Conservation (phyloP, 2,888 invertebrate species). For the Nomada fabriciana region DNA sequence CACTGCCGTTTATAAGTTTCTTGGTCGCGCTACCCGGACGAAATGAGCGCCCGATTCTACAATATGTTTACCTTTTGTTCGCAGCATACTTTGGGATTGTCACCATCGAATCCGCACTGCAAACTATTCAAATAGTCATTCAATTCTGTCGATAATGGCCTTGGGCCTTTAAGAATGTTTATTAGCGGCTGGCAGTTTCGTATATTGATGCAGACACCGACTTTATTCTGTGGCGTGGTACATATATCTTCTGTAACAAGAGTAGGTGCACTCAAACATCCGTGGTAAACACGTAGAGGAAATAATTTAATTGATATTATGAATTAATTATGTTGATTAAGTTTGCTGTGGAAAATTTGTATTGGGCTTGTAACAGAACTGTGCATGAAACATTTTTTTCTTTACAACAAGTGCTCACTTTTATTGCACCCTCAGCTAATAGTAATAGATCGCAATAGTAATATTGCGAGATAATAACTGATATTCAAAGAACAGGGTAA, state of each 20-base stretch:
- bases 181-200: slow-evolving; percentile 79
- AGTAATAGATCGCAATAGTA: no score
- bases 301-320: not conserved
- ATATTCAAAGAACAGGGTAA: not conserved
- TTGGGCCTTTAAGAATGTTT: slow-evolving; percentile 75
- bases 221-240: slow-evolving; percentile 74
- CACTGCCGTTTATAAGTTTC: not conserved
- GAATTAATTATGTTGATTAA: not conserved
- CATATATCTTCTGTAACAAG: slow-evolving; percentile 70
- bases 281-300: not conserved
- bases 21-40: not conserved
- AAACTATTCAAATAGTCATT: slow-evolving; percentile 80
- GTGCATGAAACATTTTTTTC: no score
- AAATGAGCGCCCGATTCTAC: not conserved
- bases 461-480: no score
- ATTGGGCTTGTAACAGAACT: no score
- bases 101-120: slow-evolving; percentile 84
- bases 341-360: no score
- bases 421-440: no score
- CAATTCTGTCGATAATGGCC: slow-evolving; percentile 69
- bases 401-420: no score
- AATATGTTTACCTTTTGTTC: slow-evolving; percentile 58
- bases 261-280: not conserved
- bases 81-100: slow-evolving; percentile 84
- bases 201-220: slow-evolving; percentile 83